Evolutionary conservation across 2,888 invertebrate genomes (phyloP), one percentile per base, ranked within the genome.

Genomic region (Drosophila kanekoi): DNA sequence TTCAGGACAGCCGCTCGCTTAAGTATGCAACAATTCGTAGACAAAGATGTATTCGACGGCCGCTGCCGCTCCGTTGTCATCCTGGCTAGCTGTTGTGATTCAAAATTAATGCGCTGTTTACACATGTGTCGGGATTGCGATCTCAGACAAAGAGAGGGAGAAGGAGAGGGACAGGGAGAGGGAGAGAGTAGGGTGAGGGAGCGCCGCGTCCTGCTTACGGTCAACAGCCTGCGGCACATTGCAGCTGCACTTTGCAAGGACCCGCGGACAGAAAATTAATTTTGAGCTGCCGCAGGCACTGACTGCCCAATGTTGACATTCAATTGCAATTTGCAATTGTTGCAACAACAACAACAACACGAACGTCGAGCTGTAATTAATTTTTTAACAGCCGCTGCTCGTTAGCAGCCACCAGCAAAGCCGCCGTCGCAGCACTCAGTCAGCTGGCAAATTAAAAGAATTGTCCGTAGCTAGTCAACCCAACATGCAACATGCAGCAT

Each of bases 71-170:
- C 41, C 35, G 18, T 3, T 16, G 6, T 4, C 33, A 47, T 33
- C 16, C 23, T 11, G 41, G 48, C 38, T 62, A 61, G 65, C 51
- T 72, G 68, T 64, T 75, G 74, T 89, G 85, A 89, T 87, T 86
- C 74, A 72, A 89, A 77, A 87, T 88, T 85, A 77, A 89, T 88
- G 85, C 76, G 76, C 79, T 84, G 68, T 87, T 86, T 84, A 78
- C 73, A 68, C 54, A 72, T 67, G 51, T 72, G 72, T 16, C 49
- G 23, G 40, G 38, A 28, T 28, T 35, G 43, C 10, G 10, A 28
- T 8, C 6, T 4, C 18, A 41, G 4, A 3, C 37, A 52, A 6
- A 16, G 28, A 28, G 14, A 13, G 11, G 6, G 16, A 10, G 6
- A 32, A 20, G 4, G 14, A 3, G 44, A 3, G 33, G n/a, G 28